Conservation (phyloP, 2,888 invertebrate species). For the Acleris sparsana region DNA sequence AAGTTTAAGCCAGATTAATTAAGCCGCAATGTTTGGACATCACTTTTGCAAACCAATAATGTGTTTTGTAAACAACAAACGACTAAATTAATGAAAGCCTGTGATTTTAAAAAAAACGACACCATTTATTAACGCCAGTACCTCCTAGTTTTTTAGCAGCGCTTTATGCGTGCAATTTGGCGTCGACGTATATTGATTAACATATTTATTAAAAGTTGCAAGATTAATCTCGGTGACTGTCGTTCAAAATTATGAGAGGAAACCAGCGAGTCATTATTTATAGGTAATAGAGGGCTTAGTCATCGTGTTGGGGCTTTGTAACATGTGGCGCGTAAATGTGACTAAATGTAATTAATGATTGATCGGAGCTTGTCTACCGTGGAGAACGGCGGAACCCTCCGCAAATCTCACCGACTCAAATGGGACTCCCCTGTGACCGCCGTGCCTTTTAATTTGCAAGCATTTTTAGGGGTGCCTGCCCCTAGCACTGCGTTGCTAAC, state of each 20-base stretch:
- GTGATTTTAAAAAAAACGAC: too few species aligned
- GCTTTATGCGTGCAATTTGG: neutral
- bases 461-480: conserved; percentile 65
- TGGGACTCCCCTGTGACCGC: conserved; percentile 67
- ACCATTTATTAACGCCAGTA: too few species aligned
- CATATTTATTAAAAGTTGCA: conserved; percentile 30
- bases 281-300: conserved; percentile 47
- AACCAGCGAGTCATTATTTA: conserved; percentile 31
- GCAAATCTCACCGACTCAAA: conserved; percentile 75
- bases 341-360: conserved; percentile 82
- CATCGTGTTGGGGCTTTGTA: conserved; percentile 49
- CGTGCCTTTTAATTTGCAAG: conserved; percentile 82
- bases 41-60: too few species aligned
- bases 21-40: too few species aligned
- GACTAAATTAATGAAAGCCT: too few species aligned
- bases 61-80: too few species aligned
- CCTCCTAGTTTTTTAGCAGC: too few species aligned
- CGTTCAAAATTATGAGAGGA: conserved; percentile 17
- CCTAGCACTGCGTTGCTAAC: conserved; percentile 41
- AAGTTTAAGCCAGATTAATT: too few species aligned
- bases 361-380: conserved; percentile 72
- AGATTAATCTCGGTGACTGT: conserved; percentile 25
- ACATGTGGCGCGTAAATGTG: conserved; percentile 81
- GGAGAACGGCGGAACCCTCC: conserved; percentile 62
- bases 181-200: conserved; percentile 11